Base-by-base conservation (phyloP, 2,797 vertebrate species). In the Melanotaenia parkinsoni region DNA sequence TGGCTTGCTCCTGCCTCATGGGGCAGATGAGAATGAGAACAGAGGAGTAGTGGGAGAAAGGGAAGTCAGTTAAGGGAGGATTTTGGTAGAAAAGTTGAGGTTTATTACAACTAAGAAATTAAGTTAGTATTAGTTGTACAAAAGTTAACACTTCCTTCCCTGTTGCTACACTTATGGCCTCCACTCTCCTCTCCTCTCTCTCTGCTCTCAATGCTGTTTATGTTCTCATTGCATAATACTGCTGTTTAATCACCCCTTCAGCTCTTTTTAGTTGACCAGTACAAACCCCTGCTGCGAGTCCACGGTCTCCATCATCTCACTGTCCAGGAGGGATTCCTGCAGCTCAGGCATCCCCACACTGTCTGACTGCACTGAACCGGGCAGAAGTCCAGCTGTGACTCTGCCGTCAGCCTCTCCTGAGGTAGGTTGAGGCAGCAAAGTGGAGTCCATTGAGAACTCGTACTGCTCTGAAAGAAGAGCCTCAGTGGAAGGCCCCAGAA, bases 261-360 rank as follows among this genome's bases (percentile, higher is more conserved):
- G 61, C 66, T 58, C 28, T 37, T 77, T 78, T 93, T 93, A 99
- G 89, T 98, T 99, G 70, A 99, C 98, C 90, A 99, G 91, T 79
- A 99, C 97, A 0, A 96, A 99, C 63, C 98, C 98, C 45, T 98
- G 97, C 91, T 98, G 98, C 0, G 97, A 95, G 92, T 99, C 98
- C 81, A 99, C 96, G 0, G 97, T 96, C 89, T 99, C 98, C 96
- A 99, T 97, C 98, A 99, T 99, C 89, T 99, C 98, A 40, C 96
- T 96, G 76, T 99, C 98, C 60, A 97, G 94, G 76, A 98, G 95
- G 5, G 94, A 85, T 86, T 92, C 92, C 10, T 96, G 95, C 83
- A 96, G 80, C 35, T 97, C 96, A 0, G 93, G 73, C 43, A 97
- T 93, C n/a, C 91, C 69, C 40, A 96, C 86, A 0, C 94, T 16